Percentiles rank a stretch among this genome's conserved stretches.
phyloP scores from a whole-genome alignment of 2,888 invertebrate genomes.

The Globia sparganii region DNA sequence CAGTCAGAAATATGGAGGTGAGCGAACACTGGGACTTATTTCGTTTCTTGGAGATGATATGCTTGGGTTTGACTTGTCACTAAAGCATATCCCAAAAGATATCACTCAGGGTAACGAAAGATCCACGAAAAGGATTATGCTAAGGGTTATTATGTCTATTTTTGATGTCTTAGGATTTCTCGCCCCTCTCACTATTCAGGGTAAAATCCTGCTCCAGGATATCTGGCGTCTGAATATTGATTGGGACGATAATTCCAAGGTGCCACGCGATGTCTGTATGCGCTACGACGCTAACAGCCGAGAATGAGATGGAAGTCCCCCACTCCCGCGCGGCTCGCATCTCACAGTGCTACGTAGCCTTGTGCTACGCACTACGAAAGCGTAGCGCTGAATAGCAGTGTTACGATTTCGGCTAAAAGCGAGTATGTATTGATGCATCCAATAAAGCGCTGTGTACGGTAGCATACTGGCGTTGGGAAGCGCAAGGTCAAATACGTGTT shows the following conservation, averaged over 20 bases:
- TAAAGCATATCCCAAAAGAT: too few species aligned
- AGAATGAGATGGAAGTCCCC: too few species aligned
- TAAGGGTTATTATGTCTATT: constrained; percentile 7
- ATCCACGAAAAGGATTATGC: constrained; percentile 4
- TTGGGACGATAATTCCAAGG: too few species aligned
- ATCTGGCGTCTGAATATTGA: background rate
- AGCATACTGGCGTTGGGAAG: background rate
- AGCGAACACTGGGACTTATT: too few species aligned
- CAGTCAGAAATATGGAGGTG: too few species aligned
- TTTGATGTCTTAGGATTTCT: constrained; percentile 16
- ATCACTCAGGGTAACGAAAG: background rate
- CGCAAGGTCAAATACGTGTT: background rate
- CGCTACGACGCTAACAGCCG: too few species aligned
- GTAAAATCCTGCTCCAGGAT: constrained; percentile 12
- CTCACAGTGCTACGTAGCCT: background rate
- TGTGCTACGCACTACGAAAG: constrained; percentile 3
- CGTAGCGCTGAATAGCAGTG: background rate
- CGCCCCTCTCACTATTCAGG: constrained; percentile 1
- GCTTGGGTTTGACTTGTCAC: too few species aligned
- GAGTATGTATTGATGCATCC: background rate
- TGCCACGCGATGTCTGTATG: too few species aligned
- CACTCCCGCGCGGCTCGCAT: too few species aligned
- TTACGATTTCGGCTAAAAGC: too few species aligned
- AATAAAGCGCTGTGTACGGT: background rate
- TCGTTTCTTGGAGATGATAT: too few species aligned